Conservation (phyloP, 2,797 vertebrate species). For the Sebastes diaconus region DNA sequence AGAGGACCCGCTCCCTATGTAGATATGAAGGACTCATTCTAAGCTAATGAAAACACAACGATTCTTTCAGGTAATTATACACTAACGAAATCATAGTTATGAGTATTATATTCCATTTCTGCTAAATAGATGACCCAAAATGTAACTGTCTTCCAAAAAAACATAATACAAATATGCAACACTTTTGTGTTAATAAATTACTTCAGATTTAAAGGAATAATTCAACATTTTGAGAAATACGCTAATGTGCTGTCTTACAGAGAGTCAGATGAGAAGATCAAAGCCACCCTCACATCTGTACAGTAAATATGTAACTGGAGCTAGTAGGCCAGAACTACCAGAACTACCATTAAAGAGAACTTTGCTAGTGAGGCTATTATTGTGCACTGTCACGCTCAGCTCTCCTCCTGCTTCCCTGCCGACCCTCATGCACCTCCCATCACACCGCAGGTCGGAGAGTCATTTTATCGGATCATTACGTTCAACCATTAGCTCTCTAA, state of each 20-base stretch:
- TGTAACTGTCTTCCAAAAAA: neutral
- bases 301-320: too few species aligned
- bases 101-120: neutral
- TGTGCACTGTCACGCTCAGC: neutral
- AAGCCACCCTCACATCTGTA: too few species aligned
- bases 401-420: neutral
- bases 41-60: neutral
- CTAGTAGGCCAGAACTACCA: too few species aligned
- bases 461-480: constrained; percentile 53
- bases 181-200: neutral
- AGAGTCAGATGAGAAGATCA: too few species aligned
- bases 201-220: neutral
- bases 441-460: constrained; percentile 6
- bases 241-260: too few species aligned
- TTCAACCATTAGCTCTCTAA: constrained; percentile 45
- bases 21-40: neutral
- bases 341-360: neutral
- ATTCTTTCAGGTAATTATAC: neutral
- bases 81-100: neutral
- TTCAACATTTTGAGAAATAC: neutral
- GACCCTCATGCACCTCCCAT: constrained; percentile 1
- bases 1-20: neutral
- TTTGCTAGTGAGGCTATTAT: neutral
- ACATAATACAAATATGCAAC: accelerated
- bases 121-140: accelerated